Evolutionary conservation across 1,140 invertebrate genomes (phyloP), one percentile per base, ranked within the genome.

Genomic region (Hylaeus volcanicus): DNA sequence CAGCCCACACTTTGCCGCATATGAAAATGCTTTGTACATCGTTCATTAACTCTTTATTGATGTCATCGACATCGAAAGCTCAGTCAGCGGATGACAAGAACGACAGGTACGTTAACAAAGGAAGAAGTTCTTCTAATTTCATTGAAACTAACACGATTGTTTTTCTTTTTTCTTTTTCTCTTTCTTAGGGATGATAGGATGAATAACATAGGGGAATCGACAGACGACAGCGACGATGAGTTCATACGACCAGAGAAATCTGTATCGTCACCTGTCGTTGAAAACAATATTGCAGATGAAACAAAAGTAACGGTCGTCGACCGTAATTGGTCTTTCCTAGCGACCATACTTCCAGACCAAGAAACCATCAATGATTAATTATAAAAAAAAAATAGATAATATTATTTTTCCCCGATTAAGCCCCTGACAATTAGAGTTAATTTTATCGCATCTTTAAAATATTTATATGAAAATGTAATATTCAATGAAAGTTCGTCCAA

Each of bases 1-100:
- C 94, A 68, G 92, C 94, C 74, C 94, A 95, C 85, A 95, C 94
- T 63, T 89, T 94, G 86, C 93, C 94, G 26, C 92, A 94, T 37
- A 92, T 94, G 92, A 93, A 91, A 82, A 82, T 93, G 81, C 83
- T 93, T 8, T 94, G 93, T 81, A 89, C 90, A 66, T 91, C 94
- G 64, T 92, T 94, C 81, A 88, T 94, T 66, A 85, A 93, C 48
- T 94, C 94, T 43, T 77, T 94, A 72, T 88, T 94, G 14, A 86
- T 87, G 37, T 86, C 90, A 64, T 70, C 78, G 43, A 73, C 73
- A 0, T 72, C 68, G 3, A 88, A 89, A 70, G 65, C 45, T 64
- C 72, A 82, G 69, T 56, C 83, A 48, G 51, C 73, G 9, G 88
- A 87, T 26, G 76, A 84, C 43, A 83, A 74, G 60, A 39, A 53